Evolutionary conservation across 2,888 invertebrate species (phyloP).

Genomic region (Cynaeus angustus): DNA sequence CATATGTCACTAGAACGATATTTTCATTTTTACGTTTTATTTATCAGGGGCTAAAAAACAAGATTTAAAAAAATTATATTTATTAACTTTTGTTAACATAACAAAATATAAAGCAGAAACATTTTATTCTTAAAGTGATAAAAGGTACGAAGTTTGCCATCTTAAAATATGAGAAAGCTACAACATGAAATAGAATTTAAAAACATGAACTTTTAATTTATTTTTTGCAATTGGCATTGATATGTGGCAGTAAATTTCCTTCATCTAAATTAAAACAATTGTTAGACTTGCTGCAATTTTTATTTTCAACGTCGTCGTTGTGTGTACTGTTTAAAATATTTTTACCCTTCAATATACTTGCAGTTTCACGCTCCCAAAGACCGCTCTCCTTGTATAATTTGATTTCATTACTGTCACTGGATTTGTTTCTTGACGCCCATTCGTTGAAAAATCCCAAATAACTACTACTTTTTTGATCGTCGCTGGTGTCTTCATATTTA

Average conservation of each 20-base stretch:
- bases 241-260: constrained; percentile 44
- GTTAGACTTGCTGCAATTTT: constrained; percentile 52
- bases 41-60: background rate
- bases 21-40: too few relatives aligned
- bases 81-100: constrained; percentile 20
- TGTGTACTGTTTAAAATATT: constrained; percentile 55
- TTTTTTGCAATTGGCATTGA: constrained; percentile 42
- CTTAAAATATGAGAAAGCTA: constrained; percentile 29
- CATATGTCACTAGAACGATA: background rate
- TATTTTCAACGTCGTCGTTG: constrained; percentile 57
- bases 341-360: constrained; percentile 72
- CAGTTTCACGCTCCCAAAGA: constrained; percentile 75
- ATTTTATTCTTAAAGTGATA: constrained; percentile 23
- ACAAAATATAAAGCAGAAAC: constrained; percentile 32
- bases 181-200: constrained; percentile 36
- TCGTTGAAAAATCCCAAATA: constrained; percentile 60
- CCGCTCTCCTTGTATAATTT: constrained; percentile 7
- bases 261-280: constrained; percentile 42
- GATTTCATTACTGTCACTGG: constrained; percentile 11
- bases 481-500: constrained; percentile 47
- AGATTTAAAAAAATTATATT: constrained; percentile 26
- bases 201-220: constrained; percentile 15
- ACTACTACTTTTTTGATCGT: constrained; percentile 48
- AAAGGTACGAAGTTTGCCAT: constrained; percentile 27
- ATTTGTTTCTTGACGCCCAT: constrained; percentile 56